Evolutionary conservation across 2,797 vertebrate genomes (phyloP), one percentile per base, ranked within the genome.

Genomic region (Chaetodon trifasciatus): DNA sequence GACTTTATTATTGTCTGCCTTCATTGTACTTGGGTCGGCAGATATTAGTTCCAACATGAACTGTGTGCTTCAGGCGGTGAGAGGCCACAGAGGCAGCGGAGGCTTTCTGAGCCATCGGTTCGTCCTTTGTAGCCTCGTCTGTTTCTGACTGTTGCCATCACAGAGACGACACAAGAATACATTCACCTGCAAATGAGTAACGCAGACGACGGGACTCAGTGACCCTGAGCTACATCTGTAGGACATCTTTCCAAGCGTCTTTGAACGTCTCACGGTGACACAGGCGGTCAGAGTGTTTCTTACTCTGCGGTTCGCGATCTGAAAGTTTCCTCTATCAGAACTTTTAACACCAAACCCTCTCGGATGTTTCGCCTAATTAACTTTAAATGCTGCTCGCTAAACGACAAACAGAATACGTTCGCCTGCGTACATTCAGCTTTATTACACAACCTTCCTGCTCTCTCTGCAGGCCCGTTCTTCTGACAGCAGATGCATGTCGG

Each of bases 1-100:
- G 74, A 74, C 79, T 72, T 65, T 80, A 60, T 88, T 84, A 81
- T 86, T 62, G 85, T 84, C 82, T 76, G 69, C 84, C 76, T 84
- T 72, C 61, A 56, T 53, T 75, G 76, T 83, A 80, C 83, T 70
- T 74, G 81, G 74, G 78, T 84, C 76, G 63, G 21, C 40, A 3
- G 74, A 82, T 88, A 79, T 83, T 86, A 79, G 84, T 78, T 84
- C 80, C 65, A 68, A 46, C 75, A 39, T 73, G 85, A 71, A 82
- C 71, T 74, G 77, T 67, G 44, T 5, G 81, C 78, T 86, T 65
- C 0, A 8, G 71, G 84, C 83, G 75, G 35, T 23, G 24, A 47
- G 77, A 76, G 47, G 70, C 57, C 75, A 49, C n/a, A 11, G 44
- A 50, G 58, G 66, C 50, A 0, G 58, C 3, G 17, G 1, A 42